Evolutionary conservation across 2,888 invertebrate genomes (phyloP).

Genomic region (Nudaria mundana): DNA sequence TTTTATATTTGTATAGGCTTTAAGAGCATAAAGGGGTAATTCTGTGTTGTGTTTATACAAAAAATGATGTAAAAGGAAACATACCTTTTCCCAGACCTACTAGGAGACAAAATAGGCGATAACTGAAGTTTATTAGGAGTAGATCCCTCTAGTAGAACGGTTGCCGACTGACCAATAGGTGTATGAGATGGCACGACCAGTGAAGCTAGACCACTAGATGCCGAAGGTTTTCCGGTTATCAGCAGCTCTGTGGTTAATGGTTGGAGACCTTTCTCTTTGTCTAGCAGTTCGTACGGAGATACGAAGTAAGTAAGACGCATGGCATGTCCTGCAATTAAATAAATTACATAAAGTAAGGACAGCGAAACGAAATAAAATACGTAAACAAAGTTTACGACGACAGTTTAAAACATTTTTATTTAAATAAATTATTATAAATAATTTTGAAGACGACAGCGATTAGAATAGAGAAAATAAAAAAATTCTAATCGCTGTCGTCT

Average conservation of each 20-base stretch:
- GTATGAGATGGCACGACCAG: conserved; percentile 74
- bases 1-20: neutral
- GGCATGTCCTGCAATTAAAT: conserved; percentile 85
- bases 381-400: no score
- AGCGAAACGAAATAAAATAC: no score
- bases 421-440: no score
- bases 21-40: neutral
- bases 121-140: conserved; percentile 91
- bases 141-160: conserved; percentile 94
- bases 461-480: no score
- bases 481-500: no score
- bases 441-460: no score
- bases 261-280: conserved; percentile 87
- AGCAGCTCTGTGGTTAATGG: conserved; percentile 89
- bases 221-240: conserved; percentile 67
- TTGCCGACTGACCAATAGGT: conserved; percentile 91
- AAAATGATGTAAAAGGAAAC: conserved; percentile 12
- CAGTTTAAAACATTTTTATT: no score
- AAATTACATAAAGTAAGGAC: neutral
- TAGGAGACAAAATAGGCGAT: conserved; percentile 85
- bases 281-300: conserved; percentile 94
- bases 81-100: conserved; percentile 88
- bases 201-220: conserved; percentile 57
- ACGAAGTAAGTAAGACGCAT: conserved; percentile 97
- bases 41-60: neutral